Evolutionary conservation across 2,113 vertebrate genomes (phyloP), one percentile per base, ranked within the genome.

Genomic region (Jacana jacana): DNA sequence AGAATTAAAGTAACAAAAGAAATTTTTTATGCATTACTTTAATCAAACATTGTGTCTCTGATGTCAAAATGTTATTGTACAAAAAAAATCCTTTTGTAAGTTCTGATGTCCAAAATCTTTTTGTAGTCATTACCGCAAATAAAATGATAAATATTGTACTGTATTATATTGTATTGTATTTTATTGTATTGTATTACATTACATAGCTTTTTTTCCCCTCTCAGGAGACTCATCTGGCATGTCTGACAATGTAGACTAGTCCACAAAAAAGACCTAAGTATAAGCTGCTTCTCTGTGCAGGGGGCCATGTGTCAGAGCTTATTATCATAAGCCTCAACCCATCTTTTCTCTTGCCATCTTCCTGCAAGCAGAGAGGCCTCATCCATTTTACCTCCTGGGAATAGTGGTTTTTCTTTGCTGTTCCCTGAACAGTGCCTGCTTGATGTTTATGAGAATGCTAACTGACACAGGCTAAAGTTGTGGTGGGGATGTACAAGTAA

Each of bases 291-390:
- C 35, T 54, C n/a, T 73, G 25, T 52, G 14, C 40, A 49, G 15
- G 14, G 9, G 11, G 3, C 2, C 2, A 33, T 7, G 0, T 35
- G 35, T 30, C 25, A 49, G 22, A 31, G 11, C 6, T 25, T 61
- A 9, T 10, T 15, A 39, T 33, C 37, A 11, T 15, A 23, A 17
- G 10, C 23, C 9, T 76, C 75, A 85, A 6, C 2, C 4, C 1
- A 6, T 40, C 16, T 58, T 61, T 75, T 64, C 6, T 60, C 13
- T 78, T 5, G 15, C 5, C 7, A 30, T 8, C 11, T 66, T 46
- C 10, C 20, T 42, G 15, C 19, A 66, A 25, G 39, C 2, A 17
- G 13, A 4, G 5, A 79, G 20, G 2, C 12, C 19, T 66, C 13
- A 66, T 46, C 17, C 31, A 13, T 81, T 73, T 22, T 28, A 6